Base-by-base conservation (phyloP, 2,797 vertebrate genomes). In the Botia kubotai region DNA sequence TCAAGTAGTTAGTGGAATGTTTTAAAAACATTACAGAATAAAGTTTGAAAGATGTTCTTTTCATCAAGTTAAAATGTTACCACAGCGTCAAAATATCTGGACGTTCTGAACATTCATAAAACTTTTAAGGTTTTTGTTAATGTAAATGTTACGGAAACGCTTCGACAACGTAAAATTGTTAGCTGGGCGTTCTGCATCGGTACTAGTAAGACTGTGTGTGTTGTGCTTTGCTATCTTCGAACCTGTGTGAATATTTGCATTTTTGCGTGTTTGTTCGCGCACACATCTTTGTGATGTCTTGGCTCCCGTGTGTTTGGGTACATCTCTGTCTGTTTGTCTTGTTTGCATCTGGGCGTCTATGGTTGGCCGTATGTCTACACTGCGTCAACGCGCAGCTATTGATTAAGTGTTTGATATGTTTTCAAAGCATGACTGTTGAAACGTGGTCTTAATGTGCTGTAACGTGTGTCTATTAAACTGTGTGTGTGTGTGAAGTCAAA, bases 401-500 rank as follows among this genome's bases (percentile, higher is more conserved):
- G 79, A 83, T 83, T 72, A 80, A 83, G 75, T 65, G 74, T 80
- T 78, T 29, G 1, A 43, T 79, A 43, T 16, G 57, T 82, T 84
- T 73, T 83, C 62, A 81, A 57, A 65, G 55, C 36, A n/a, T 60
- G 29, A 63, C 74, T 26, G 66, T 63, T 70, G 65, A 70, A 84
- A 75, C 80, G 67, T 77, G 63, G 70, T 62, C 50, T n/a, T 75
- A 66, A 57, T 81, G 58, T 76, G 43, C 77, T 78, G 62, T 68
- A 72, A 26, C 73, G 60, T 74, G 73, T 73, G 68, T 84, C 70
- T 62, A 66, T 17, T 75, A 50, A 69, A 82, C 84, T 86, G 88
- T 86, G 89, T 90, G 85, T 88, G 87, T 79, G 85, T 67, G 80
- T 87, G 82, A 80, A 77, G 84, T 85, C 81, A 80, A 85, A 87